A percentile compares a stretch with the other conserved stretches of the same genome.
These are phyloP conservation scores for Drosophila birchii DNA, from an alignment of 2,888 invertebrate genomes.

Conservation along the genomic window DNA sequence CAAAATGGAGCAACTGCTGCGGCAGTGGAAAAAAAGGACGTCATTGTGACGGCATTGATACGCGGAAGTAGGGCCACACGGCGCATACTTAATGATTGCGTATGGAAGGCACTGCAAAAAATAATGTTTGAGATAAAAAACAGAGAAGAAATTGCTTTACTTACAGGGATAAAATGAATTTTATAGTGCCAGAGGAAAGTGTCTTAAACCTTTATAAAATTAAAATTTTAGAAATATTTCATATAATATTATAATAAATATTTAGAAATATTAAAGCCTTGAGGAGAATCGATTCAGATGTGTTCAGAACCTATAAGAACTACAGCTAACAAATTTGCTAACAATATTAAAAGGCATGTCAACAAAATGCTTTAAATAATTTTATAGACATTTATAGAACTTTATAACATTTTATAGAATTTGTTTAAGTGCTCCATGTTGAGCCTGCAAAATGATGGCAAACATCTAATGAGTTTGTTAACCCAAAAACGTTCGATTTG, in stretches of 20 bases:
- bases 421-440: background rate
- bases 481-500: slow-evolving; percentile 47
- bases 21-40: slow-evolving; percentile 28
- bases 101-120: slow-evolving; percentile 2
- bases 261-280: too few species aligned
- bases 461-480: slow-evolving; percentile 72
- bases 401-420: background rate
- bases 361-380: background rate
- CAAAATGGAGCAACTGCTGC: slow-evolving; percentile 61
- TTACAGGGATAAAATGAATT: too few species aligned
- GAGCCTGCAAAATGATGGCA: slow-evolving; percentile 38
- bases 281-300: too few species aligned
- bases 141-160: accelerated
- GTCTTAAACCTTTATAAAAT: too few species aligned
- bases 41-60: slow-evolving; percentile 58
- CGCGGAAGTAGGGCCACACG: slow-evolving; percentile 64
- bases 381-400: background rate
- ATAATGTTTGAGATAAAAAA: background rate
- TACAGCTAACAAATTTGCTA: background rate
- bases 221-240: background rate
- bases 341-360: too few species aligned
- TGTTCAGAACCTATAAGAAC: background rate
- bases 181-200: background rate
- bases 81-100: slow-evolving; percentile 49
- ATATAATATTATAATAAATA: background rate